Conservation (phyloP, 2,797 vertebrate genomes). For the Lacerta viridis region DNA sequence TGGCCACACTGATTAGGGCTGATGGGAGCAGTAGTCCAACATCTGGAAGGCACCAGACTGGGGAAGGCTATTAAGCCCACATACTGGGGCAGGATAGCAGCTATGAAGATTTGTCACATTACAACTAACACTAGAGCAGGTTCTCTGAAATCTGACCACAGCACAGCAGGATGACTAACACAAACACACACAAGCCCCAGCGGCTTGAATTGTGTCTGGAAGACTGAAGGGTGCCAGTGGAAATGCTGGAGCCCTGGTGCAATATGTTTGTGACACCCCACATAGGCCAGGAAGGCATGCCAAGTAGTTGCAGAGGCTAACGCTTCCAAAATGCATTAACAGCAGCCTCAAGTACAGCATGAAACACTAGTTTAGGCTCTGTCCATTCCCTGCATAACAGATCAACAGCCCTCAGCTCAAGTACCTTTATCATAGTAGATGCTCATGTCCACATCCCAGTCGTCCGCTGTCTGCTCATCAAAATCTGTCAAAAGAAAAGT, state of each 20-base stretch:
- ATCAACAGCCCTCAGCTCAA: background rate
- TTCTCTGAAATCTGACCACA: background rate
- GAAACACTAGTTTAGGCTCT: background rate
- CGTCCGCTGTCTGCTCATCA: constrained; percentile 94
- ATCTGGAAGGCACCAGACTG: background rate
- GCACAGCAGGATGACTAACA: background rate
- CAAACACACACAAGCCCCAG: background rate
- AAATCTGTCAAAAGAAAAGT: constrained; percentile 87
- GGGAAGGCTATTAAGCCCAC: background rate
- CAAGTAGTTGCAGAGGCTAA: background rate
- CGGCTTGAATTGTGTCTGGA: background rate
- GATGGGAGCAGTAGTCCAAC: background rate
- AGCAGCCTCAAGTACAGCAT: background rate
- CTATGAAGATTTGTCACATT: background rate
- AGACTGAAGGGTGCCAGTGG: background rate
- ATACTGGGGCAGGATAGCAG: background rate
- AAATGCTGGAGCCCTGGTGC: background rate
- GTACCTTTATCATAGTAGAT: constrained; percentile 96
- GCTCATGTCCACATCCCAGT: constrained; percentile 99
- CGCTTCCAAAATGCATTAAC: background rate
- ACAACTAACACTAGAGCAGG: background rate
- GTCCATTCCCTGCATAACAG: background rate
- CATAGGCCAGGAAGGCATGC: background rate
- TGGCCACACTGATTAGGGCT: background rate
- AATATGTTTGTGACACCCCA: too few species aligned